Conservation (phyloP, 2,113 vertebrate species). For the Elaphurus davidianus region DNA sequence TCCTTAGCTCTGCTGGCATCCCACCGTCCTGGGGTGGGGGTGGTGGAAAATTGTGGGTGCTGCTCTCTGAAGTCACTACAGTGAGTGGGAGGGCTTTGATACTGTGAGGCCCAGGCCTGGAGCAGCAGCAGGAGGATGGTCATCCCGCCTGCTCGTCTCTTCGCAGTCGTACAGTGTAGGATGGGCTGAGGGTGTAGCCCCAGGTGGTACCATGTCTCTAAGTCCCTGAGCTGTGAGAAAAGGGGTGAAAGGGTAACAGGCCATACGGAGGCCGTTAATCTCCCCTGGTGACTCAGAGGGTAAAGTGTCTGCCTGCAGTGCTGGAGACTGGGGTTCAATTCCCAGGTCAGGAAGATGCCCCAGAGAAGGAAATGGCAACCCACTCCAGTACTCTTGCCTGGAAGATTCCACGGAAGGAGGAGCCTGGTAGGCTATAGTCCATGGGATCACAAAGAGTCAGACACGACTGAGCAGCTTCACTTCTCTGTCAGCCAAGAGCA, state of each 20-base stretch:
- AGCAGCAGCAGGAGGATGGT: background rate
- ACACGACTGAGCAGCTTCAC: background rate
- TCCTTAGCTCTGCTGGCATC: background rate
- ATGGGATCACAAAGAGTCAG: background rate
- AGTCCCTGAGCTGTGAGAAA: background rate
- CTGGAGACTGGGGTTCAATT: background rate
- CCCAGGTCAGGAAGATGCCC: background rate
- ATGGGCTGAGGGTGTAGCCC: too few species aligned
- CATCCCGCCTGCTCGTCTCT: background rate
- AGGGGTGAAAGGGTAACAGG: slow-evolving; percentile 27
- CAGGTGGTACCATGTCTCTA: background rate
- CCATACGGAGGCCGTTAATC: background rate
- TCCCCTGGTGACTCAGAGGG: background rate
- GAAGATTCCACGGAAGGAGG: background rate
- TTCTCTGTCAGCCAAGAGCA: background rate
- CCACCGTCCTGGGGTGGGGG: background rate
- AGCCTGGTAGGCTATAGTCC: background rate
- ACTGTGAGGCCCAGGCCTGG: background rate
- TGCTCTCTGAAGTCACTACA: background rate
- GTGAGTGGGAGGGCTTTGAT: background rate
- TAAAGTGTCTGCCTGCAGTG: background rate
- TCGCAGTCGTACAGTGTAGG: background rate
- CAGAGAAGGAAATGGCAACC: background rate
- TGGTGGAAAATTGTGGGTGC: background rate
- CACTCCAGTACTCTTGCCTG: background rate